Evolutionary conservation across 2,113 vertebrate genomes (phyloP), one percentile per base, ranked within the genome.

Genomic region (Scatophagus argus): DNA sequence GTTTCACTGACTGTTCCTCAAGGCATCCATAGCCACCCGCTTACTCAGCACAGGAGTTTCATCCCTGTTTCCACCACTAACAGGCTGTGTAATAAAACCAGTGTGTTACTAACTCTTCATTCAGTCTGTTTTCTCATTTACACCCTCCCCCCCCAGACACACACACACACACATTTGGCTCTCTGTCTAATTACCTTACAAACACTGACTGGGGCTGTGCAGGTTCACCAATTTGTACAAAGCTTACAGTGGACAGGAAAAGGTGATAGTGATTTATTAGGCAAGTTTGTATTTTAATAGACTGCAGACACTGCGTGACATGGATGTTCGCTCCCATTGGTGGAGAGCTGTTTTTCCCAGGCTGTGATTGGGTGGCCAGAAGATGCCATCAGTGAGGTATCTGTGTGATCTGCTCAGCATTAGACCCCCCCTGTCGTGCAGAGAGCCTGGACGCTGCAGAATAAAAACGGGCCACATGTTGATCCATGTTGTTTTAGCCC

Each of bases 401-500:
- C 84, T 87, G n/a, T 78, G 68, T n/a, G 70, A 92, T 93, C 88
- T 87, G 86, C 71, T 92, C 88, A 62, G 85, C 62, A 39, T 82
- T 70, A 77, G 91, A 88, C 82, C 84, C 86, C 89, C 87, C 5
- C 86, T 32, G 71, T 82, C 85, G 84, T 83, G 88, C 68, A 70
- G 44, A 73, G 65, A 74, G 81, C 59, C 69, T 59, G 79, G 82
- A 86, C 55, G 66, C 61, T 83, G 68, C 58, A 67, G 79, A 88
- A 81, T 82, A 62, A 86, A 91, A 92, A 90, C 81, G 68, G 87
- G 74, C 90, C 89, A 83, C 91, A 94, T 92, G 87, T 90, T 93
- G 86, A 87, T 87, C 81, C 71, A n/a, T 93, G 92, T 94, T 94
- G 89, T 92, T 93, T 93, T 94, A 91, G 90, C 89, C 92, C 90